phyloP scores from a whole-genome alignment of 2,888 invertebrate genomes.

The Liopterus haemorrhoidalis region DNA sequence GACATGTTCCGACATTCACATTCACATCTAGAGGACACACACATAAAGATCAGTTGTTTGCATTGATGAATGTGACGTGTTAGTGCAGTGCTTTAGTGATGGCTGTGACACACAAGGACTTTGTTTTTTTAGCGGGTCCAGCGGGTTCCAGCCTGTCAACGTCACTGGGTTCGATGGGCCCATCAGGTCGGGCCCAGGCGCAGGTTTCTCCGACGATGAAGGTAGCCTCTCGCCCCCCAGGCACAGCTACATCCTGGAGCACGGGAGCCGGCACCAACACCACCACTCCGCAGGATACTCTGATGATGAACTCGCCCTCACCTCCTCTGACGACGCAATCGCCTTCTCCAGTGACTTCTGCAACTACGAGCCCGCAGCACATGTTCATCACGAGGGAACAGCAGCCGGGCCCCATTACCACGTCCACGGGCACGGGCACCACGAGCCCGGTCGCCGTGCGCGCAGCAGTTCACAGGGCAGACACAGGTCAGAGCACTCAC shows the following conservation, averaged over 20 bases:
- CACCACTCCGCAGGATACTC: conserved; percentile 42
- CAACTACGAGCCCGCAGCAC: conserved; percentile 44
- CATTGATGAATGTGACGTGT: too few species aligned
- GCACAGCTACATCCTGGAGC: conserved; percentile 57
- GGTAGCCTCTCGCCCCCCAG: conserved; percentile 60
- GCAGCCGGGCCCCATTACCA: conserved; percentile 37
- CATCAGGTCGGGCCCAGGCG: conserved; percentile 51
- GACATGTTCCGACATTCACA: too few species aligned
- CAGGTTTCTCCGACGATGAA: conserved; percentile 88
- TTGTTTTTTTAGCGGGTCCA: conserved; percentile 18
- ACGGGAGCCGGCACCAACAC: conserved; percentile 51
- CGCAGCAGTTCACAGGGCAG: conserved; percentile 51
- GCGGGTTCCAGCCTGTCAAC: conserved; percentile 50
- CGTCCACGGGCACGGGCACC: conserved; percentile 48
- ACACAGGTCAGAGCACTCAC: conserved; percentile 31
- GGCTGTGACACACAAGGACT: too few species aligned
- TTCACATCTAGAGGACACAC: too few species aligned
- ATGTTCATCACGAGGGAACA: conserved; percentile 33
- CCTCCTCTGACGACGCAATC: conserved; percentile 46
- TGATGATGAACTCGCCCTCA: conserved; percentile 42
- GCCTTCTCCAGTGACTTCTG: conserved; percentile 45
- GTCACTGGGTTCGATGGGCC: conserved; percentile 55
- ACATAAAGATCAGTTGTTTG: too few species aligned
- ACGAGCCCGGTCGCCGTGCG: conserved; percentile 47
- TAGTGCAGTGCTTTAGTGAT: too few species aligned